These are phyloP conservation scores for Oplegnathus fasciatus DNA, from an alignment of 2,113 vertebrate genomes.

Conservation along the genomic window DNA sequence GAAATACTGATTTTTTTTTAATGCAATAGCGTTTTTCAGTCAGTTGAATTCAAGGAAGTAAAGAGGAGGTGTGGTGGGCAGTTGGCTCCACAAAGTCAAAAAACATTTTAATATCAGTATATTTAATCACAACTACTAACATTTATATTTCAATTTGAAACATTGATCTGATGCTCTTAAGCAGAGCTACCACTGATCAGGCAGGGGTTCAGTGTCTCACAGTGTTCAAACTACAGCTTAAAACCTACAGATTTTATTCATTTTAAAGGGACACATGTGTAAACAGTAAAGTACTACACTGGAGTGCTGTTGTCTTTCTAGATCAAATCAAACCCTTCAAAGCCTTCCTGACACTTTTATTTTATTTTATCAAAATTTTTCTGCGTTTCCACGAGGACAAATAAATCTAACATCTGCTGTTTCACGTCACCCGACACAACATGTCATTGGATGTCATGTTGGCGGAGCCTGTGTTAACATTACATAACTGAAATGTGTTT, in stretches of 20 bases:
- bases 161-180: not conserved
- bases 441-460: not conserved
- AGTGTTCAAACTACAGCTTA: not conserved
- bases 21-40: not conserved
- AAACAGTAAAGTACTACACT: not conserved
- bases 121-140: not conserved
- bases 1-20: not conserved
- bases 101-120: not conserved
- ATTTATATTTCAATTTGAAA: not conserved
- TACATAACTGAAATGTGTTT: not conserved
- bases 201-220: not conserved
- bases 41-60: not conserved
- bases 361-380: not conserved
- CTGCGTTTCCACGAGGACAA: not conserved
- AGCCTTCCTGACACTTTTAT: not conserved
- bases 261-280: not conserved
- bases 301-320: not conserved
- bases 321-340: not conserved
- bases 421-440: not conserved
- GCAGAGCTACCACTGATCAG: not conserved
- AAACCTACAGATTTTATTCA: not conserved
- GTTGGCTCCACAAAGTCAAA: not conserved
- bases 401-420: not conserved
- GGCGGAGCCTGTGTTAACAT: slow-evolving; percentile 9
- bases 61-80: not conserved